A percentile compares a stretch with the other conserved stretches of the same genome.
phyloP scores from a whole-genome alignment of 2,888 invertebrate species.

The Drosophila niveifrons region DNA sequence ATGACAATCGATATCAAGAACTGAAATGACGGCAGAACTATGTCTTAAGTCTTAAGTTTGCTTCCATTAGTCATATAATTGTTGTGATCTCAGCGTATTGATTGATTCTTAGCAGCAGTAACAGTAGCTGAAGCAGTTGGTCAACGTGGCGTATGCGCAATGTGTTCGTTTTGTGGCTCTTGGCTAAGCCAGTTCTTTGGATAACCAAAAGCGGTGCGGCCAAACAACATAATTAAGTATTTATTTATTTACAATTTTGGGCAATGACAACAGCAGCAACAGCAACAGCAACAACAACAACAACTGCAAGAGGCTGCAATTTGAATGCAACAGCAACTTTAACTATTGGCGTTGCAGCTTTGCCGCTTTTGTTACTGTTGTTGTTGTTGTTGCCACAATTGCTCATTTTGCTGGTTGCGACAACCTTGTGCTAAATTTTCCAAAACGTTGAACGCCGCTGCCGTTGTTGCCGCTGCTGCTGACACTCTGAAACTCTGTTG shows the following conservation, averaged over 20 bases:
- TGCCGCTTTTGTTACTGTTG: constrained; percentile 41
- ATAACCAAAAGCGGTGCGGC: constrained; percentile 68
- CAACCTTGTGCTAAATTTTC: constrained; percentile 82
- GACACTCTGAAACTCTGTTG: constrained; percentile 50
- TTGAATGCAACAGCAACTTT: constrained; percentile 61
- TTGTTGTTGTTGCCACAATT: constrained; percentile 77
- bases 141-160: constrained; percentile 74
- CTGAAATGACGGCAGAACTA: neutral
- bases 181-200: constrained; percentile 65
- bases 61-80: constrained; percentile 45
- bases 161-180: constrained; percentile 25
- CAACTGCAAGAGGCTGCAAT: constrained; percentile 50
- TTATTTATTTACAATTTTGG: constrained; percentile 82
- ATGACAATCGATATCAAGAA: constrained; percentile 23
- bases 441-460: constrained; percentile 76
- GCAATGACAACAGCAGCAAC: constrained; percentile 68
- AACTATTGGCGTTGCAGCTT: constrained; percentile 67
- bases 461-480: constrained; percentile 38
- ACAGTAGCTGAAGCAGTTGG: constrained; percentile 31
- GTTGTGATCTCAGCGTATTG: constrained; percentile 39
- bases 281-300: constrained; percentile 32
- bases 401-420: constrained; percentile 77
- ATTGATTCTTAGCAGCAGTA: constrained; percentile 38
- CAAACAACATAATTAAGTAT: constrained; percentile 81
- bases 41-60: constrained; percentile 15